Conservation (phyloP, 1,140 invertebrate species). For the Nephotettix cincticeps region DNA sequence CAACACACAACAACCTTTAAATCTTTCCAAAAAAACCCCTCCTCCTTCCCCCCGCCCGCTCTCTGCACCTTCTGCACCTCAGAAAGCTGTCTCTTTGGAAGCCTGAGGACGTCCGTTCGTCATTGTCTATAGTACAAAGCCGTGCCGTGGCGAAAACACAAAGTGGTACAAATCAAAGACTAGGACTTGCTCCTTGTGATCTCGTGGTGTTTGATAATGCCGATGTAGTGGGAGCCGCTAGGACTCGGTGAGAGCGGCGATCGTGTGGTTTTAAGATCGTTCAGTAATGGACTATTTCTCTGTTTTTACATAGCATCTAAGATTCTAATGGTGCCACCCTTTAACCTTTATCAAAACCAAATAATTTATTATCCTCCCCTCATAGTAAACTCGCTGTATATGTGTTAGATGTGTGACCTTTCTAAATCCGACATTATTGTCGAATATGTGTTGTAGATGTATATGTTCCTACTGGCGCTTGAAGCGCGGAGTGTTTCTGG, state of each 20-base stretch:
- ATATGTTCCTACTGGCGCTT: constrained; percentile 19
- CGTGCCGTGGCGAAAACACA: constrained; percentile 30
- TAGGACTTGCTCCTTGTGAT: constrained; percentile 38
- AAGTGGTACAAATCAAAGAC: constrained; percentile 41
- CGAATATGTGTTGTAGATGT: constrained; percentile 42
- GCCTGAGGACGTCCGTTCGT: constrained; percentile 48
- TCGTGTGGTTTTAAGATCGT: not conserved
- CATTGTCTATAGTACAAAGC: constrained; percentile 41
- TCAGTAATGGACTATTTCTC: not conserved
- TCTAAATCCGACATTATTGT: constrained; percentile 12
- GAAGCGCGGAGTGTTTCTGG: constrained; percentile 7
- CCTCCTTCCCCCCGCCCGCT: constrained; percentile 67
- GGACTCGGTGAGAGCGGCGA: not conserved
- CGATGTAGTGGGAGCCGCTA: not conserved
- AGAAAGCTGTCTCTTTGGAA: constrained; percentile 58
- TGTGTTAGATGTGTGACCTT: constrained; percentile 40
- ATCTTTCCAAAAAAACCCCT: constrained; percentile 85
- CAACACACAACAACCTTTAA: constrained; percentile 71
- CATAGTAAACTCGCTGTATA: constrained; percentile 39
- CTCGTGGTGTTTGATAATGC: constrained; percentile 36
- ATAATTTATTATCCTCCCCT: constrained; percentile 60
- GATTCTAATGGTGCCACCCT: constrained; percentile 48
- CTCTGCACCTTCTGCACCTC: constrained; percentile 43
- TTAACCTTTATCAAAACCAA: constrained; percentile 59
- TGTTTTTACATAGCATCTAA: constrained; percentile 27